Conservation (phyloP, 1,140 invertebrate genomes). For the Ostrea edulis region DNA sequence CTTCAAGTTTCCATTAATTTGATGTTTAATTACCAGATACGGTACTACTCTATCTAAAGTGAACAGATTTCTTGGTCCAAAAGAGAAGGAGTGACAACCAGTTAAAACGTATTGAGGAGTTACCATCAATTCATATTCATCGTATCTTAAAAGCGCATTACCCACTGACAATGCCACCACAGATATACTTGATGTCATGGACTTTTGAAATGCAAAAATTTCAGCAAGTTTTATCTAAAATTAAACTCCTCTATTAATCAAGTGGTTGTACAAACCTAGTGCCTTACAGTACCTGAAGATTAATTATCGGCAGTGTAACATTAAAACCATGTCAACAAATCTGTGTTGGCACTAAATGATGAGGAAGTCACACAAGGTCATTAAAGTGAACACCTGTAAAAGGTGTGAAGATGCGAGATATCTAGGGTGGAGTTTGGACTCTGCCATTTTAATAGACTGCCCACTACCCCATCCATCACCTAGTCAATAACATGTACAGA, state of each 20-base stretch:
- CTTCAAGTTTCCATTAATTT: not conserved
- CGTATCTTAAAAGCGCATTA: no score
- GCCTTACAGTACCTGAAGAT: no score
- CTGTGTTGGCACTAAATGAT: not conserved
- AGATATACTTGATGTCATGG: no score
- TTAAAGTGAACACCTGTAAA: not conserved
- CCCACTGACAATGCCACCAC: no score
- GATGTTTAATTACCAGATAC: not conserved
- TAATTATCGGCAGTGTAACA: no score
- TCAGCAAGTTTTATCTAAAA: no score
- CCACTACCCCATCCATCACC: not conserved
- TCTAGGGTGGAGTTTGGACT: not conserved
- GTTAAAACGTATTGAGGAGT: no score
- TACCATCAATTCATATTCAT: no score
- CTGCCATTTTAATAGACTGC: not conserved
- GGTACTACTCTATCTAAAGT: not conserved
- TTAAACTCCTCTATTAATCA: no score
- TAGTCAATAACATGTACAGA: not conserved
- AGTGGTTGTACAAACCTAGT: no score
- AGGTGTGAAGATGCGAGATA: not conserved
- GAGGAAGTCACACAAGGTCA: not conserved
- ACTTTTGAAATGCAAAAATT: no score
- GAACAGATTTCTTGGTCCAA: not conserved
- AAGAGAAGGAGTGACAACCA: not conserved
- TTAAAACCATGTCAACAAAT: not conserved